Evolutionary conservation across 1,140 invertebrate genomes (phyloP), one percentile per base, ranked within the genome.

Genomic region (Zaprionus inermis): DNA sequence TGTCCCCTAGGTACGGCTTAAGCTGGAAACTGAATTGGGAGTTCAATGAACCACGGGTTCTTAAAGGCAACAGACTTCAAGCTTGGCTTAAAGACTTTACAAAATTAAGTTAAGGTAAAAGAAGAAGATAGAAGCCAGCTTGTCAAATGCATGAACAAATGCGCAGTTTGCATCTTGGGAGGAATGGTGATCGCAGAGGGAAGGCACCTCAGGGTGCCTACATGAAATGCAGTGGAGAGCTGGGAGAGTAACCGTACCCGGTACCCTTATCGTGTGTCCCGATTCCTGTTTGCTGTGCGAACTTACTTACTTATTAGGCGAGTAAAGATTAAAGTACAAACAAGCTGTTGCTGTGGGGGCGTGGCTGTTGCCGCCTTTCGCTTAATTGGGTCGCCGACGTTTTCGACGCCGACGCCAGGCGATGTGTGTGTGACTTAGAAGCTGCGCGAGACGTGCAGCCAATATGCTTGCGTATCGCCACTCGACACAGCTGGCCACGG

Each of bases 401-500:
- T 89, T 88, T 41, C 84, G 64, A 7, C 72, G 72, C 5, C 84
- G 57, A 1, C 78, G 78, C 85, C 84, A 88, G 10, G 76, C 83
- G 22, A 73, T 52, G 44, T 70, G 67, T 36, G 57, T 65, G 38
- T 77, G 77, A 5, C 78, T 76, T 1, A 81, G 55, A 0, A 86
- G 67, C 68, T 76, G 82, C 18, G 58, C 65, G 3, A 86, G 41
- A 0, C 78, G 69, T 0, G 75, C 36, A 58, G 68, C 77, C 20
- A 85, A n/a, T 0, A 72, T 76, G 0, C 84, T 49, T 4, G 67
- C 65, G 28, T 84, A 86, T 0, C 84, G 84, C 84, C 85, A 89
- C 32, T 84, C 84, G 2, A 82, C 65, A 9, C 84, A 89, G 41
- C 84, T 81, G 74, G 78, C 84, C 44, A 89, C 68, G n/a, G 90